phyloP scores from a whole-genome alignment of 2,888 invertebrate genomes.

The Thymelicus acteon region DNA sequence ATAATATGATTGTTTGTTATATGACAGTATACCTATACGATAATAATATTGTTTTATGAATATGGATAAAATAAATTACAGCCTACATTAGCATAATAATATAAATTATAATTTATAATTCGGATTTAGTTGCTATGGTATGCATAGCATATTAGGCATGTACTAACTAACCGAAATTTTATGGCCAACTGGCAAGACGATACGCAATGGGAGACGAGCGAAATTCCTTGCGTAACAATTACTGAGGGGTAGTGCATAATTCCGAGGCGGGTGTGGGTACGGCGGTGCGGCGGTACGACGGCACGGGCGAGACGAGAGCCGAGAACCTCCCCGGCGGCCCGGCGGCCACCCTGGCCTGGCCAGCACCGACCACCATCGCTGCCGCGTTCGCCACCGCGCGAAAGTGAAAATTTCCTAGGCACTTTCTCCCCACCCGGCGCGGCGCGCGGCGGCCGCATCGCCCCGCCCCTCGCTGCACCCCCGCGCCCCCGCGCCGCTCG shows the following conservation, averaged over 20 bases:
- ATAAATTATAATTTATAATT: no score
- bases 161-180: slow-evolving; percentile 1
- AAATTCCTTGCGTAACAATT: slow-evolving; percentile 33
- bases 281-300: no score
- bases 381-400: slow-evolving; percentile 69
- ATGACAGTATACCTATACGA: no score
- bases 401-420: slow-evolving; percentile 81
- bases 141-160: not conserved
- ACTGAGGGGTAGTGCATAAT: slow-evolving; percentile 32
- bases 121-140: not conserved
- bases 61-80: not conserved
- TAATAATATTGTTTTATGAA: not conserved
- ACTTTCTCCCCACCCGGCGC: slow-evolving; percentile 79
- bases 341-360: slow-evolving; percentile 36
- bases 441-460: slow-evolving; percentile 55
- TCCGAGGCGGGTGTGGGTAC: slow-evolving; percentile 21
- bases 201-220: slow-evolving; percentile 19
- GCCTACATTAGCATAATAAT: not conserved
- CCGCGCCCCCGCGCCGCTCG: slow-evolving; percentile 54
- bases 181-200: not conserved
- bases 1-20: not conserved
- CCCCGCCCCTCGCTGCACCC: slow-evolving; percentile 69
- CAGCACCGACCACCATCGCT: slow-evolving; percentile 52
- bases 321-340: slow-evolving; percentile 15
- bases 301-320: slow-evolving; percentile 18